Evolutionary conservation across 35 echinoderm and acorn worm genomes (phyloP).

Genomic region (Eucidaris tribuloides): DNA sequence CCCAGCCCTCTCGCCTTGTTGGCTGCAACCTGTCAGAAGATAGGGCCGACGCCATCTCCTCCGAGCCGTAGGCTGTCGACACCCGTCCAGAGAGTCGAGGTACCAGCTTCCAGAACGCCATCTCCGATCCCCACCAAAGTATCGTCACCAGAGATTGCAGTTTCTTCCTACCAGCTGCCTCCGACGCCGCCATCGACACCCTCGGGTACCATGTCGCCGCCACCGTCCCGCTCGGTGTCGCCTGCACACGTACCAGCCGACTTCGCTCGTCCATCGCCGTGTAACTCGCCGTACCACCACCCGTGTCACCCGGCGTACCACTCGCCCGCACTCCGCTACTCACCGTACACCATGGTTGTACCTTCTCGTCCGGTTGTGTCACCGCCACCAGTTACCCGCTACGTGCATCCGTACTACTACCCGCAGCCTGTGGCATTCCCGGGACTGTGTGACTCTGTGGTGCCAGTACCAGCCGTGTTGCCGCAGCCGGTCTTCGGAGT

Average conservation of each 20-base stretch:
- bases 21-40: constrained; percentile 1
- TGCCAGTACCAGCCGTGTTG: too few relatives aligned
- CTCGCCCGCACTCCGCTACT: neutral
- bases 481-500: too few relatives aligned
- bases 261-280: neutral
- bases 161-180: neutral
- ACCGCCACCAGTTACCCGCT: too few relatives aligned
- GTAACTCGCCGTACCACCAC: neutral
- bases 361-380: too few relatives aligned
- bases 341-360: neutral
- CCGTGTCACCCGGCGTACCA: neutral
- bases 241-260: neutral
- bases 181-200: constrained; percentile 3
- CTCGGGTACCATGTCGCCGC: neutral
- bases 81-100: too few relatives aligned
- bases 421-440: too few relatives aligned
- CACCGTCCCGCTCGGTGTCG: neutral
- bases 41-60: neutral
- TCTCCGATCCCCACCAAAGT: neutral
- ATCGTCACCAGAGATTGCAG: neutral
- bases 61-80: neutral
- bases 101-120: too few relatives aligned
- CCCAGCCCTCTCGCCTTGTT: constrained; percentile 1
- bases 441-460: too few relatives aligned
- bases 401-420: too few relatives aligned